A percentile compares a stretch with the other conserved stretches of the same genome.
phyloP scores from a whole-genome alignment of 2,113 vertebrate genomes.

The Paraplagusia blochii region DNA sequence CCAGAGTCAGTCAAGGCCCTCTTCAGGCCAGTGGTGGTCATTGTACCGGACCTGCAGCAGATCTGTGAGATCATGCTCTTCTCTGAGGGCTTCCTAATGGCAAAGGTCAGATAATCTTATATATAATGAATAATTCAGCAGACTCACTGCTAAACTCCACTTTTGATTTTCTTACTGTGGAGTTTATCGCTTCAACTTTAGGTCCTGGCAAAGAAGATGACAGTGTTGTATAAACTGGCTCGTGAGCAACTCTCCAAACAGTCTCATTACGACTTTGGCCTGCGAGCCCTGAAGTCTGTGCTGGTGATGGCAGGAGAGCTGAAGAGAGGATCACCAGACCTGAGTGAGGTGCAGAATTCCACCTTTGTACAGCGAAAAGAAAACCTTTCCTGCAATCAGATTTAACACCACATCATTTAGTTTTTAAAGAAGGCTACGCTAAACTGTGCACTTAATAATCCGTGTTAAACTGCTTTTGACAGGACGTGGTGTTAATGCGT shows the following conservation, averaged over 20 bases:
- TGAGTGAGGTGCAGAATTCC: conserved; percentile 82
- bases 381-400: background rate
- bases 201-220: conserved; percentile 98
- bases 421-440: too few species aligned
- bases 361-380: background rate
- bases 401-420: background rate
- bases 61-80: conserved; percentile 99
- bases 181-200: conserved; percentile 39
- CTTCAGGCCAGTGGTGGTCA: conserved; percentile 94
- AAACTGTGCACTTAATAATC: too few species aligned
- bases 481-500: conserved; percentile 96
- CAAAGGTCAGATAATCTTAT: conserved; percentile 78
- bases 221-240: conserved; percentile 93
- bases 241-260: conserved; percentile 95
- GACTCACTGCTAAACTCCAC: too few species aligned
- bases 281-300: conserved; percentile 93
- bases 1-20: conserved; percentile 96
- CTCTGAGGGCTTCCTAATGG: conserved; percentile 92
- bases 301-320: conserved; percentile 95
- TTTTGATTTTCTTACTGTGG: too few species aligned
- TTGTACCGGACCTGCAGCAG: conserved; percentile 93
- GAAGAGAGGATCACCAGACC: conserved; percentile 87
- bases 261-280: conserved; percentile 95
- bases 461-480: conserved; percentile 4
- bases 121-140: background rate